A percentile compares a stretch with the other conserved stretches of the same genome.
Conservation (phyloP, 2,797 vertebrate species). For the Phataginus tetradactyla region DNA sequence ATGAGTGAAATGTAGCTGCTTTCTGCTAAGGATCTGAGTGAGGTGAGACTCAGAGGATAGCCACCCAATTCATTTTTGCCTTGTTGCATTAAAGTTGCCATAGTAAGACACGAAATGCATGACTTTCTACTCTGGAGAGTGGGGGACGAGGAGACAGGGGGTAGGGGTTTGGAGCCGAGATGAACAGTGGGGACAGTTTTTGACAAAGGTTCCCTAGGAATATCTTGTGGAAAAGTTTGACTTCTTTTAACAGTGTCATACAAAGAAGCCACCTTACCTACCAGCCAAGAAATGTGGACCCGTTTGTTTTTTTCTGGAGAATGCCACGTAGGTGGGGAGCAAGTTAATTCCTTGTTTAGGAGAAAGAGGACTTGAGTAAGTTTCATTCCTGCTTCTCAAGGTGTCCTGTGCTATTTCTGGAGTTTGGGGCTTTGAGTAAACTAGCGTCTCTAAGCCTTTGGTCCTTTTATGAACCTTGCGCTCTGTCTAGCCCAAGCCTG, state of each 20-base stretch:
- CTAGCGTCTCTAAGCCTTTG: not conserved
- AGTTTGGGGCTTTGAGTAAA: not conserved
- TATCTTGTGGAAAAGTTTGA: not conserved
- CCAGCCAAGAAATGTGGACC: not conserved
- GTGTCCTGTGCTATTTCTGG: not conserved
- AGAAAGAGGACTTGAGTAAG: not conserved
- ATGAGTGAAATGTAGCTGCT: not conserved
- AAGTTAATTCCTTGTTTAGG: not conserved
- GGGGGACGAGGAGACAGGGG: not conserved
- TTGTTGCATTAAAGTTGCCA: not conserved
- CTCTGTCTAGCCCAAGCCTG: not conserved
- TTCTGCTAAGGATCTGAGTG: not conserved
- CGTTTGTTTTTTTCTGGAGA: not conserved
- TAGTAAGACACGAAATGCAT: not conserved
- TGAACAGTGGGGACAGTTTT: not conserved
- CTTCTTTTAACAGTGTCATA: not conserved
- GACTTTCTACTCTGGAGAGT: not conserved
- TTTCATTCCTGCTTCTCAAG: not conserved
- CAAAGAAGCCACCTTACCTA: not conserved
- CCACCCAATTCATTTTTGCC: not conserved
- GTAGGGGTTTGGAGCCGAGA: not conserved
- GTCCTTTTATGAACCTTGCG: not conserved
- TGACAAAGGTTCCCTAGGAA: not conserved
- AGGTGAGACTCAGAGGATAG: not conserved
- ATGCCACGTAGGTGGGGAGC: not conserved